Conservation (phyloP, 1,140 invertebrate genomes). For the Belonocnema kinseyi region DNA sequence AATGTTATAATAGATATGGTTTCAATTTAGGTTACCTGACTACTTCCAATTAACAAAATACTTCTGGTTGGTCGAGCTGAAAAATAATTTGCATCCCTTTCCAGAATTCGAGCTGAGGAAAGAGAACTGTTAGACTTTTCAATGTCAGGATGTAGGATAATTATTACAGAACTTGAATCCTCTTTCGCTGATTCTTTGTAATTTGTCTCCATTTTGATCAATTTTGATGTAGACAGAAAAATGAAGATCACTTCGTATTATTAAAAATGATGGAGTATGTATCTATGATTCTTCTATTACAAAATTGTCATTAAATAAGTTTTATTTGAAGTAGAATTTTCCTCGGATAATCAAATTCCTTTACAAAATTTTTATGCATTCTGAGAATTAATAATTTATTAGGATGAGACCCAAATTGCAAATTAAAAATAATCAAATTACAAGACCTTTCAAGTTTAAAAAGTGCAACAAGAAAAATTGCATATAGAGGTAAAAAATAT, state of each 20-base stretch:
- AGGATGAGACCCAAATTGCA: too few relatives aligned
- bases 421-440: too few relatives aligned
- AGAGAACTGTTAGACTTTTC: background rate
- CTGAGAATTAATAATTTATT: too few relatives aligned
- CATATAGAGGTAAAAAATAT: too few relatives aligned
- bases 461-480: too few relatives aligned
- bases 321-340: too few relatives aligned
- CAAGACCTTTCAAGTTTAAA: too few relatives aligned
- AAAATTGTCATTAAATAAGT: too few relatives aligned
- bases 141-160: background rate
- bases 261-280: background rate
- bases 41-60: slow-evolving; percentile 36
- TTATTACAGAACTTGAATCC: background rate
- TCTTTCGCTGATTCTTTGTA: background rate
- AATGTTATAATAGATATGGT: too few relatives aligned
- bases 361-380: too few relatives aligned
- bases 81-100: slow-evolving; percentile 7
- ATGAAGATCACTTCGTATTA: background rate
- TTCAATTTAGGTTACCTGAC: slow-evolving; percentile 42
- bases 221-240: background rate
- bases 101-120: background rate
- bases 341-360: too few relatives aligned
- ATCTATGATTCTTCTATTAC: too few relatives aligned
- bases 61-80: slow-evolving; percentile 30
- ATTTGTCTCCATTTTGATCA: background rate